phyloP scores from a whole-genome alignment of 1,140 invertebrate genomes.

The Camponotus pennsylvanicus region DNA sequence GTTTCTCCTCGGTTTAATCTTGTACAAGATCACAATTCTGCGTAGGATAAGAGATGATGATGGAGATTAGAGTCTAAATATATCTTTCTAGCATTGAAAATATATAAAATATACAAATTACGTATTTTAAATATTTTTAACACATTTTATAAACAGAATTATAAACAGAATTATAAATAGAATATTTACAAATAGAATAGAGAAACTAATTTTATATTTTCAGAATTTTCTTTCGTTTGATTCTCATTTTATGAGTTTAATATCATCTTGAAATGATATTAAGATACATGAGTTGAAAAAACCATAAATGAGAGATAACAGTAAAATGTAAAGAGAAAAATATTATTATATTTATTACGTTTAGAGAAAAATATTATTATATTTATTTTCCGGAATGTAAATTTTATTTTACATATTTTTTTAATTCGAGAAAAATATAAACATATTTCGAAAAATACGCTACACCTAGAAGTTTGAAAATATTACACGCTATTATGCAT shows the following conservation, averaged over 20 bases:
- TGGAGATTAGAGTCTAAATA: background rate
- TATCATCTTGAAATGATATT: background rate
- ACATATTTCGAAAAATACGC: background rate
- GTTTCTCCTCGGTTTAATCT: background rate
- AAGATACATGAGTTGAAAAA: background rate
- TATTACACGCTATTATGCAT: background rate
- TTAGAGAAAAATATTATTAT: background rate
- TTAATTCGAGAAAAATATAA: background rate
- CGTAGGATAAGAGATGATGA: background rate
- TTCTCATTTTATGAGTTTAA: background rate
- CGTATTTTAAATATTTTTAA: background rate
- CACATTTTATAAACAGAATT: background rate
- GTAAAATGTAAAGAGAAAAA: background rate
- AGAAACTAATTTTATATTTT: slow-evolving; percentile 14
- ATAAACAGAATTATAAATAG: too few species aligned
- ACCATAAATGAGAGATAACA: background rate
- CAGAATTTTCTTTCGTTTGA: background rate
- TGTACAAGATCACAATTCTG: slow-evolving; percentile 20
- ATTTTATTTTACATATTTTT: background rate
- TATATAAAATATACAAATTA: background rate
- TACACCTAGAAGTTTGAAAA: background rate
- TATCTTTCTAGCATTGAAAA: background rate
- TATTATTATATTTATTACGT: background rate
- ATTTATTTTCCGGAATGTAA: background rate
- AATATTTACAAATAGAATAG: background rate